Percentiles rank a stretch among this genome's conserved stretches.
phyloP scores from a whole-genome alignment of 1,140 invertebrate genomes.

The Pseudomyrmex dendroicus region DNA sequence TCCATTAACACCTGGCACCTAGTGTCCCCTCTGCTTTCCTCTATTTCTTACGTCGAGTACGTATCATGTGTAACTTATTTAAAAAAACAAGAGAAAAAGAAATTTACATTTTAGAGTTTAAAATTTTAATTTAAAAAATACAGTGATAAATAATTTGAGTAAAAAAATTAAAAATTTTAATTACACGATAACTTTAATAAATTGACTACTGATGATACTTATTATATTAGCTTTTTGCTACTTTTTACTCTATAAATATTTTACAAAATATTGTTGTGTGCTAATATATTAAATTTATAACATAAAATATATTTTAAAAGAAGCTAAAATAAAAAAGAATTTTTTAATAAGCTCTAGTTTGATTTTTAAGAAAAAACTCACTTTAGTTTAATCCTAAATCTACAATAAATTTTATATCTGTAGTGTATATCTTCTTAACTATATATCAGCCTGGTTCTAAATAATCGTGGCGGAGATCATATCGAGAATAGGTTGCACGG shows the following conservation, averaged over 20 bases:
- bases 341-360: not conserved
- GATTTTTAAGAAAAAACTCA: not conserved
- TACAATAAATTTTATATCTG: not conserved
- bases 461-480: not conserved
- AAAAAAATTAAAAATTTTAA: too few species aligned
- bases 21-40: not conserved
- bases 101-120: not conserved
- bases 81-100: not conserved
- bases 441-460: not conserved
- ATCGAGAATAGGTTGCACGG: not conserved
- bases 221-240: not conserved
- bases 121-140: too few species aligned
- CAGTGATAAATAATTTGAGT: too few species aligned
- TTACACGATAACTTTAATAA: not conserved
- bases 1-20: conserved; percentile 7
- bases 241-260: not conserved
- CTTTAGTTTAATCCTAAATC: not conserved
- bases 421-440: not conserved
- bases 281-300: not conserved
- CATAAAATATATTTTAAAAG: not conserved
- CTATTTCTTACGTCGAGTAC: conserved; percentile 16
- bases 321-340: not conserved
- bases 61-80: not conserved
- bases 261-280: not conserved
- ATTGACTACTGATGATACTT: not conserved